Evolutionary conservation across 1,140 invertebrate species (phyloP), one percentile per base, ranked within the genome.

Genomic region (Drosophila funebris): DNA sequence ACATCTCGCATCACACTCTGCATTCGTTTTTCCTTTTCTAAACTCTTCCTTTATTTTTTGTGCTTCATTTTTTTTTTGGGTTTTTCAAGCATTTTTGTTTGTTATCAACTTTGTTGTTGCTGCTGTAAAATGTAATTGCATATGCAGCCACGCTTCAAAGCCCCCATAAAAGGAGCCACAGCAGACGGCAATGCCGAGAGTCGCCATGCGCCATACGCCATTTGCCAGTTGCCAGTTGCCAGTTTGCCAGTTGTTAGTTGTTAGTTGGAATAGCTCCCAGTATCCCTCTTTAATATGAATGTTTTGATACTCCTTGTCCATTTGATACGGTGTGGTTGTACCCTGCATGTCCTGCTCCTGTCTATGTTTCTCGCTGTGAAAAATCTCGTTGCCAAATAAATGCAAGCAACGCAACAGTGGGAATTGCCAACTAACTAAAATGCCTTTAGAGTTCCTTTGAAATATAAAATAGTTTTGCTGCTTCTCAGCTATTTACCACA

Each of bases 71-170:
- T 46, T 57, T 69, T 39, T 62, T 62, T 73, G n/a, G 8, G 13
- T 68, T 62, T 46, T 27, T 36, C n/a, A 20, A 33, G 18, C 20
- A 53, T 46, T 53, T 74, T 74, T 77, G 74, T 82, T 87, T 81
- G 78, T 87, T 87, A 87, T 85, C 82, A 85, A 85, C 77, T 85
- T 87, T 82, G 78, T 85, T 78, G 82, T 56, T 69, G 54, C 78
- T 69, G 54, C 74, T 87, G 77, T 70, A 69, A 87, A 85, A 85
- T 85, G 82, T 87, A 85, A 85, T 85, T 85, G 82, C 82, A 85
- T 85, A 87, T 85, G 82, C 78, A 87, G 83, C 78, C 74, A 85
- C 78, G 82, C 82, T 85, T 82, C 82, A 85, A 78, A 81, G 81
- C 74, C 58, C 66, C 70, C 70, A 80, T 76, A 68, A 74, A 80